Evolutionary conservation across 1,140 invertebrate genomes (phyloP).

Genomic region (Drosophila repleta): DNA sequence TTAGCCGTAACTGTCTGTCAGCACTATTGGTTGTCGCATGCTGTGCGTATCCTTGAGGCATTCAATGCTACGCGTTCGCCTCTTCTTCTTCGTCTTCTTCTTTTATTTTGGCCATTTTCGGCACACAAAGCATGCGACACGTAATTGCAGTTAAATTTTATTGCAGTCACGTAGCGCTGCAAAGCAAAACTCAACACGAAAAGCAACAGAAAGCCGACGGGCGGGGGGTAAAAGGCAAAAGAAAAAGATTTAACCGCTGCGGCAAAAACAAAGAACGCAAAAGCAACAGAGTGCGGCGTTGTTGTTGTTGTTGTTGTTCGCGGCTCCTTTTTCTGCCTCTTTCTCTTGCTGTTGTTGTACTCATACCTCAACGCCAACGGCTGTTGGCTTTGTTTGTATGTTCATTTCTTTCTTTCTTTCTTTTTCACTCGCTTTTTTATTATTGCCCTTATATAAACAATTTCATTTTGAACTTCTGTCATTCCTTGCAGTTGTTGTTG

Average conservation of each 20-base stretch:
- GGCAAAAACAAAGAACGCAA: conserved; percentile 58
- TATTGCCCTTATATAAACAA: conserved; percentile 53
- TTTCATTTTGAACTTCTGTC: conserved; percentile 53
- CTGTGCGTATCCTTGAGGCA: conserved; percentile 47
- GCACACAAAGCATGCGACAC: conserved; percentile 53
- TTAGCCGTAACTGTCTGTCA: conserved; percentile 10
- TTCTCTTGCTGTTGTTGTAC: background rate
- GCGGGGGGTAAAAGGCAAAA: conserved; percentile 14
- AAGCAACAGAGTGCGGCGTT: conserved; percentile 43
- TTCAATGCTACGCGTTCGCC: conserved; percentile 21
- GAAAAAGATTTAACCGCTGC: conserved; percentile 47
- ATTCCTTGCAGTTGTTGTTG: conserved; percentile 17
- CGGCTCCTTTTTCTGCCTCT: conserved; percentile 12
- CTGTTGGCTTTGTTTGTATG: conserved; percentile 24
- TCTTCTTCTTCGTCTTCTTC: conserved; percentile 24
- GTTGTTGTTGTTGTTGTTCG: conserved; percentile 19
- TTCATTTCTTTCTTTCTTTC: background rate
- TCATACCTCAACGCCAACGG: conserved; percentile 32
- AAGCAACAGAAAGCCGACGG: conserved; percentile 3
- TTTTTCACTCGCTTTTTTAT: conserved; percentile 21
- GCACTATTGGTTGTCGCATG: conserved; percentile 13
- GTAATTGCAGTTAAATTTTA: conserved; percentile 79
- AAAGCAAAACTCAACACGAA: conserved; percentile 40
- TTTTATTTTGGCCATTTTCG: conserved; percentile 36
- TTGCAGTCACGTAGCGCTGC: conserved; percentile 68